These are phyloP conservation scores for Megalops atlanticus DNA, from an alignment of 2,113 vertebrate species.

Conservation along the genomic window DNA sequence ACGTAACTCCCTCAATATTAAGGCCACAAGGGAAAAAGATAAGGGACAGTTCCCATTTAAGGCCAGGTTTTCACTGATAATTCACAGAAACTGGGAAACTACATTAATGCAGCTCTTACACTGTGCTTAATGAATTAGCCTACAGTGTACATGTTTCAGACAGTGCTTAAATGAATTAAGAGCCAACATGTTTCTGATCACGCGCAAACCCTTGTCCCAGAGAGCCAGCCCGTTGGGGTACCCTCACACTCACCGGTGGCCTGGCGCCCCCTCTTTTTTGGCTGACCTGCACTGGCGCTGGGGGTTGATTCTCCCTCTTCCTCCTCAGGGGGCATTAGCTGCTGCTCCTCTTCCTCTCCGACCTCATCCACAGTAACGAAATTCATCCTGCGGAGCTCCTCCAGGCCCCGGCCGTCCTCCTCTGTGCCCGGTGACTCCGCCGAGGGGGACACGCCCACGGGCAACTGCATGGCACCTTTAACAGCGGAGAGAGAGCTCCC, in stretches of 20 bases:
- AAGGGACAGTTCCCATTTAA: no score
- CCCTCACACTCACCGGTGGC: slow-evolving; percentile 26
- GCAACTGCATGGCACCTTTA: slow-evolving; percentile 36
- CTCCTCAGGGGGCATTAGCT: slow-evolving; percentile 6
- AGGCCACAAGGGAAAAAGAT: no score
- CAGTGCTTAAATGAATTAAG: no score
- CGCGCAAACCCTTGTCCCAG: no score
- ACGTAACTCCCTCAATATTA: no score
- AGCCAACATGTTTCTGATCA: no score
- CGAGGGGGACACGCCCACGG: background rate
- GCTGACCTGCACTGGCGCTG: slow-evolving; percentile 22
- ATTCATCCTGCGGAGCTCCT: slow-evolving; percentile 70
- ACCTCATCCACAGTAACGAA: slow-evolving; percentile 84
- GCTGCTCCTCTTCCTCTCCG: slow-evolving; percentile 74
- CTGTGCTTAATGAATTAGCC: no score
- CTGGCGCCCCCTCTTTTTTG: slow-evolving; percentile 30
- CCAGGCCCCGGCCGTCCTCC: slow-evolving; percentile 45
- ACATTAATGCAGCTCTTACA: no score
- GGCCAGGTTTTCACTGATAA: no score
- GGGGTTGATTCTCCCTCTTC: slow-evolving; percentile 8
- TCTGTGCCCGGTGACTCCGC: slow-evolving; percentile 71
- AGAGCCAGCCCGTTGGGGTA: no score
- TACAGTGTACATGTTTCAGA: no score
- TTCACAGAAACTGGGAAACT: no score
- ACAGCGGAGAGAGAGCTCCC: background rate